Evolutionary conservation across 2,113 vertebrate species (phyloP), one percentile per base, ranked within the genome.

Genomic region (Anarrhichthys ocellatus): DNA sequence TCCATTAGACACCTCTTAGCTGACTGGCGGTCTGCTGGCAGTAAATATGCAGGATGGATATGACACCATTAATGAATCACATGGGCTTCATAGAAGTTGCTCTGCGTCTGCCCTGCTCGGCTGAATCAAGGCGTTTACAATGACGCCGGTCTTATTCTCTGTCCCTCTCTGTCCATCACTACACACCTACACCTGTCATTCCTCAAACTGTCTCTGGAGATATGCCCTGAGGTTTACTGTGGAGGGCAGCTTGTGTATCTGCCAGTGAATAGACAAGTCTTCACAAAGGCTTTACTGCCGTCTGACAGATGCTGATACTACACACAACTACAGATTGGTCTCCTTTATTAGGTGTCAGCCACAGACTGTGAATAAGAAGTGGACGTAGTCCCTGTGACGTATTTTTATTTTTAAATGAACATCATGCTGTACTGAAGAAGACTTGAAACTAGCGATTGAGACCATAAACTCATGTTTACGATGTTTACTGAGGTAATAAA

Each of bases 51-150:
- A 80, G 65, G 68, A 81, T 74, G 34, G 61, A 73, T 86, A 63
- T 83, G 79, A 82, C 87, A 83, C 70, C 67, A 73, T 72, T 83
- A 84, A 83, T 91, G 79, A 91, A 72, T 89, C 81, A 42, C 56
- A 52, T 29, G 74, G 34, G 48, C 52, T 85, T 22, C 56, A 80
- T 1, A n/a, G 63, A 73, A 27, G 62, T 70, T 29, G 9, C 61
- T 70, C 42, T 59, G 59, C 1, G 18, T 54, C 42, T 3, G 6
- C 10, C 46, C 54, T 75, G 74, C 78, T 86, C 78, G 50, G 84
- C 75, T 52, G 70, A 88, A 88, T 91, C 34, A 59, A 71, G 32
- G 50, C 76, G 88, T 77, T 89, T 61, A 76, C 85, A 78, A 48
- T 83, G 80, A 87, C 2, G n/a, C 15, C 2, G 20, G 61, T 78